phyloP scores from a whole-genome alignment of 2,113 vertebrate species.

The Vidua chalybeata region DNA sequence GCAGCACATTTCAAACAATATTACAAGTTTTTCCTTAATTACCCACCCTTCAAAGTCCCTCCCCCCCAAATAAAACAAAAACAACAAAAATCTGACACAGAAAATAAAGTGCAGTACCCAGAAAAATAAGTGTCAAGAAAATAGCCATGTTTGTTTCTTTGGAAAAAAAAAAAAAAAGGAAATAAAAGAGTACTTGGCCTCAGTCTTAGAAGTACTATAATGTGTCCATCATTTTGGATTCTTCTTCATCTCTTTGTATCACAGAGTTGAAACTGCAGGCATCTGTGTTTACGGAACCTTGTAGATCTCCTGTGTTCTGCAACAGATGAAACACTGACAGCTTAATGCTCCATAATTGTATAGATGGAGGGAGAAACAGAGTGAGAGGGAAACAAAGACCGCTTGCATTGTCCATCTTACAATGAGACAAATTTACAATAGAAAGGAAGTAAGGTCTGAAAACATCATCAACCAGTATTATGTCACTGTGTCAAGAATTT shows the following conservation, averaged over 20 bases:
- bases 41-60: conserved; percentile 48
- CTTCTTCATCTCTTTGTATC: conserved; percentile 90
- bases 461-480: background rate
- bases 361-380: background rate
- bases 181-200: conserved; percentile 57
- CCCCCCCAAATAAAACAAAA: background rate
- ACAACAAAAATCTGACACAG: conserved; percentile 58
- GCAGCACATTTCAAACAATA: conserved; percentile 79
- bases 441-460: background rate
- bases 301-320: conserved; percentile 84
- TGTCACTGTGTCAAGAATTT: background rate
- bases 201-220: conserved; percentile 77
- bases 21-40: conserved; percentile 69
- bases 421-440: background rate
- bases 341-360: background rate
- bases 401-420: background rate
- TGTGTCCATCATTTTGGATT: conserved; percentile 94
- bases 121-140: conserved; percentile 83
- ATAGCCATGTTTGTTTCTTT: conserved; percentile 78
- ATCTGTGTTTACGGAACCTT: conserved; percentile 79
- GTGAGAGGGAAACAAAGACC: background rate
- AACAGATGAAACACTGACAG: background rate
- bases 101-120: conserved; percentile 96
- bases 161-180: background rate
- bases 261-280: conserved; percentile 78